Conservation (phyloP, 2,797 vertebrate species). For the Orientallactaga sibirica region DNA sequence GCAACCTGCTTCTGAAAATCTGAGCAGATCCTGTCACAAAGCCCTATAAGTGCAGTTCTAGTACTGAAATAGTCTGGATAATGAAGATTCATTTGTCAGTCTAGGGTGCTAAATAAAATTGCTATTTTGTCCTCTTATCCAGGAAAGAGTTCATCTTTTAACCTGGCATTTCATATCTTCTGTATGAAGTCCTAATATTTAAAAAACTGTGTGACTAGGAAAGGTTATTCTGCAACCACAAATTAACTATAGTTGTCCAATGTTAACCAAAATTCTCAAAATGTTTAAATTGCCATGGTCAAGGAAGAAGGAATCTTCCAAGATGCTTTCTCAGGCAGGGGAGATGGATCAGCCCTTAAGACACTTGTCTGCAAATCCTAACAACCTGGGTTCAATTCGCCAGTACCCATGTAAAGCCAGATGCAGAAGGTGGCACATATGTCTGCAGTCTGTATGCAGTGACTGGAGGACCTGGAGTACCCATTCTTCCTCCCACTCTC, state of each 20-base stretch:
- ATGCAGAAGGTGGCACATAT: no score
- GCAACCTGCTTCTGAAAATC: not conserved
- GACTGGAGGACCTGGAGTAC: no score
- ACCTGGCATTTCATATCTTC: constrained; percentile 21
- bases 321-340: no score
- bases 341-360: no score
- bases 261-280: not conserved
- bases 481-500: no score
- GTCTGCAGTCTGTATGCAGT: no score
- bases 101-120: not conserved
- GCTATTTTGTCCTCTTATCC: not conserved
- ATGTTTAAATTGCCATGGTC: not conserved
- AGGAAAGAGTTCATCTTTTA: not conserved
- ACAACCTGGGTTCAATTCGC: no score
- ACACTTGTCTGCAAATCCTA: no score
- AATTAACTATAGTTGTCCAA: not conserved
- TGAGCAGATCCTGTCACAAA: not conserved
- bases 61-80: not conserved
- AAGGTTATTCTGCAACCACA: not conserved
- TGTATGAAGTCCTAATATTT: not conserved
- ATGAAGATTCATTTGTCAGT: not conserved
- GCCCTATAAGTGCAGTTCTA: not conserved
- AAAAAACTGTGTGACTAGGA: constrained; percentile 11
- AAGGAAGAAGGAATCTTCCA: not conserved
- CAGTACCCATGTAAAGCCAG: no score